Base-by-base conservation (phyloP, 2,797 vertebrate genomes). In the Gallinago nigripennis region DNA sequence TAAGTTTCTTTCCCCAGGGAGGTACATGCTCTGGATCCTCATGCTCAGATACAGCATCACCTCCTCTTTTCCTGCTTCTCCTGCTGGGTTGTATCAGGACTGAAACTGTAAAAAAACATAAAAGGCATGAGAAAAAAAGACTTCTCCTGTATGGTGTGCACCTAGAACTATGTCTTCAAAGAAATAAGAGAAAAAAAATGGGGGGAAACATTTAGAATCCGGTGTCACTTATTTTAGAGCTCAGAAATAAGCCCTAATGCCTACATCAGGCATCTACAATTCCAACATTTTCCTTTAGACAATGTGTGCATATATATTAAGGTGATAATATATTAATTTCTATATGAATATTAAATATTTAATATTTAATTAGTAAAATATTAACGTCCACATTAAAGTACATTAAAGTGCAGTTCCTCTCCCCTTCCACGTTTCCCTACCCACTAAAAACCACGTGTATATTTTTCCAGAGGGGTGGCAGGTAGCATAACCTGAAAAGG, bases 71-170 rank as follows among this genome's bases (percentile, higher is more conserved):
- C 71, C 68, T 45, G 5, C 48, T 86, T 37, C 27, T 90, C 75
- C 54, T 86, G 50, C 46, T 86, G 46, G 21, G 39, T 69, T 86
- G 16, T 58, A 9, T 48, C 54, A 87, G n/a, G 77, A 88, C 1
- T 51, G 31, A 88, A 92, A 21, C 20, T 23, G 21, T 13, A 24
- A 46, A 48, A 69, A 43, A 75, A 28, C 39, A 35, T n/a, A 3
- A 53, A 18, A 39, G 2, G 57, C 3, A 9, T 17, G 70, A 78
- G 45, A 58, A 56, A 61, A 58, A 84, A 82, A 66, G 20, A 43
- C 1, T 73, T 65, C 15, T 61, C 2, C 0, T 23, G 9, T 0
- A 0, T 28, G 51, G 37, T 69, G 35, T 18, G 46, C 20, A 54
- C 25, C 17, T 46, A 58, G 24, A 79, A 8, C 18, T 31, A 81